Base-by-base conservation (phyloP, 2,797 vertebrate genomes). In the Oophaga sylvatica region DNA sequence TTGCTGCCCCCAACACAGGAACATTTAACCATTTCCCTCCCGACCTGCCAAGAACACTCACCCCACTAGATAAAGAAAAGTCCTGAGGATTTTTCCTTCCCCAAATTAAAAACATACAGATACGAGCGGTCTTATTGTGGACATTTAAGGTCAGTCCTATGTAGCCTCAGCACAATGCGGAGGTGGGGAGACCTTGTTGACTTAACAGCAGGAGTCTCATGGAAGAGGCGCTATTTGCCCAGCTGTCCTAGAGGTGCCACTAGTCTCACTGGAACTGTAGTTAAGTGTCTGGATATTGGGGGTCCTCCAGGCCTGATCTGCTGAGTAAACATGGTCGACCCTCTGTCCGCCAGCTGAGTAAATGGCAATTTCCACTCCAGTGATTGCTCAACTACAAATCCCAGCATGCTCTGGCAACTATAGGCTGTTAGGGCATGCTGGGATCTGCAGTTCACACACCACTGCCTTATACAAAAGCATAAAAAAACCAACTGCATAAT, bases 171-270 rank as follows among this genome's bases (percentile, higher is more conserved):
- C 11, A 22, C 31, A 22, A 41, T 60, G n/a, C 22, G 19, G 11
- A 57, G 48, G 26, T 70, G 26, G 20, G 26, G 45, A 59, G 19
- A 41, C 53, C 62, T 83, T 86, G 73, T 86, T 83, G 88, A 86
- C 84, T 48, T 80, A 83, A 62, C 80, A 86, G 88, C 62, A 35
- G 84, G 73, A 70, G 41, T 15, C 35, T 59, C 29, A 31, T 86
- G 70, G 84, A 86, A 89, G 86, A 86, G 84, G 84, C 76, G 57
- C n/a, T 86, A 86, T 89, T 89, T 89, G 84, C 84, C 88, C 88
- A 89, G 88, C 88, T 89, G 88, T 71, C 73, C 63, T 16, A 62
- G 45, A 83, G 70, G 31, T 86, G 80, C 83, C 62, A 65, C 41
- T 82, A 16, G 80, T 45, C 41, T 62, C 63, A 82, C 63, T 45